Evolutionary conservation across 2,888 invertebrate species (phyloP).

Genomic region (Orchesellides sinensis): DNA sequence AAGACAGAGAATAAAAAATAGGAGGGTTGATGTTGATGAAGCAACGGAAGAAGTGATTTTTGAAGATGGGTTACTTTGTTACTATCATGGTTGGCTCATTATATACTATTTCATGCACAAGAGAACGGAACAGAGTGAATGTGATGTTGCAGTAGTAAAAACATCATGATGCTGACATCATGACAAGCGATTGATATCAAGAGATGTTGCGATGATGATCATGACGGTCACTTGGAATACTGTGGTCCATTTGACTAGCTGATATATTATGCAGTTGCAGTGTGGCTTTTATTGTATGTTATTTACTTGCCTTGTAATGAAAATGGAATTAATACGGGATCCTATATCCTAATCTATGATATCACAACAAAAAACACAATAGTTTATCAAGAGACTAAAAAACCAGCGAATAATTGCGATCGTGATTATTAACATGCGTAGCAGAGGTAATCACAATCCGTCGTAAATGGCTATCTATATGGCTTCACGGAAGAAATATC

Average conservation of each 20-base stretch:
- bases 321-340: no score
- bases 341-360: no score
- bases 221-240: conserved; percentile 29
- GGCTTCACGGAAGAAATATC: no score
- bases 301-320: no score
- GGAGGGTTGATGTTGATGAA: neutral
- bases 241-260: conserved; percentile 20
- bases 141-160: neutral
- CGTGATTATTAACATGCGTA: no score
- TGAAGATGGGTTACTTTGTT: neutral
- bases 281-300: no score
- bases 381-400: no score
- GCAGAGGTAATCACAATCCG: no score
- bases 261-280: no score
- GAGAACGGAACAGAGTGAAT: no score
- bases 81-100: neutral
- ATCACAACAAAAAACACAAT: neutral
- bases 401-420: conserved; percentile 17
- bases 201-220: conserved; percentile 66
- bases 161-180: conserved; percentile 49
- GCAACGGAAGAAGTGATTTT: conserved; percentile 41
- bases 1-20: neutral
- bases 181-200: conserved; percentile 69
- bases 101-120: no score
- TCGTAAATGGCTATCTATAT: no score